These are phyloP conservation scores for Hypotaenidia philippensis DNA, from an alignment of 2,797 vertebrate species.

Conservation along the genomic window DNA sequence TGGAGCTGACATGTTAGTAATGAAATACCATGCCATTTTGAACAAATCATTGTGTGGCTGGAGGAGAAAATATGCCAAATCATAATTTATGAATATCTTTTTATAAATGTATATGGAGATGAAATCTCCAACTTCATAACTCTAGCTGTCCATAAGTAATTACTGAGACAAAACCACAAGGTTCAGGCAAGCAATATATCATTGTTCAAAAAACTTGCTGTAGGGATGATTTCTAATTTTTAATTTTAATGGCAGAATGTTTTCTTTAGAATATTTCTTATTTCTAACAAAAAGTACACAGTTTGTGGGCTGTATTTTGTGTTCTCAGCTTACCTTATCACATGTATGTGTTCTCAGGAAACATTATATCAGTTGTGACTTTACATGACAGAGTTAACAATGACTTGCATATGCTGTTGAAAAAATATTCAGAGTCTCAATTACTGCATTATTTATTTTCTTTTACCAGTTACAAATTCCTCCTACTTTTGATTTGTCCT, in stretches of 20 bases:
- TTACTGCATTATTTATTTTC: neutral
- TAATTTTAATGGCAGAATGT: neutral
- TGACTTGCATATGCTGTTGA: neutral
- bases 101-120: slow-evolving; percentile 34
- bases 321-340: neutral
- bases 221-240: neutral
- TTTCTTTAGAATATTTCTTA: neutral
- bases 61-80: neutral
- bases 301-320: neutral
- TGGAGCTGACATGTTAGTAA: neutral
- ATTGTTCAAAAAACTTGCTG: slow-evolving; percentile 14
- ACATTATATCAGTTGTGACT: neutral
- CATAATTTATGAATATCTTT: slow-evolving; percentile 32
- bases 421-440: neutral
- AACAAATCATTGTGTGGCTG: neutral
- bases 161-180: slow-evolving; percentile 10
- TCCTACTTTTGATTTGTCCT: slow-evolving; percentile 86
- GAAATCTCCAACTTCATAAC: slow-evolving; percentile 33
- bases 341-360: neutral
- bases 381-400: neutral
- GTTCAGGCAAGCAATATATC: neutral
- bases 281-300: neutral
- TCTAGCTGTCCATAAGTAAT: slow-evolving; percentile 28
- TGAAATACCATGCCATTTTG: neutral
- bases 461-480: slow-evolving; percentile 75